Percentiles rank a stretch among this genome's conserved stretches.
Evolutionary conservation across 2,797 vertebrate species (phyloP).

Genomic region (Pogonophryne albipinna): DNA sequence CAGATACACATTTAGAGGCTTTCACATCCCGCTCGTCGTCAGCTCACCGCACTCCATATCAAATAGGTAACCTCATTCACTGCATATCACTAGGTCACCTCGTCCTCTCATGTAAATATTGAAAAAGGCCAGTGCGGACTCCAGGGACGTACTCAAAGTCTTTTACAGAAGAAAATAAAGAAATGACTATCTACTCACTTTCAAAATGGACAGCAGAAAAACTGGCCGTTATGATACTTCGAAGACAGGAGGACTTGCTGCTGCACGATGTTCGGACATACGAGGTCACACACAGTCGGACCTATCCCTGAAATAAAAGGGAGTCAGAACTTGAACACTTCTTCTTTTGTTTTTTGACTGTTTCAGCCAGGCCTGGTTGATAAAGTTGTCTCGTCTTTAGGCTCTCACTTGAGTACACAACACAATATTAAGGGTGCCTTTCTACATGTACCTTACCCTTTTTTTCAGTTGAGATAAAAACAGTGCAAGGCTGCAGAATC

Average conservation of each 20-base stretch:
- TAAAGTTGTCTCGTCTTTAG: conserved; percentile 21
- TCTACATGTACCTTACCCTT: conserved; percentile 66
- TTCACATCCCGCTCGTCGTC: conserved; percentile 21
- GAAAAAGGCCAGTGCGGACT: conserved; percentile 34
- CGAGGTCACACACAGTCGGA: not conserved
- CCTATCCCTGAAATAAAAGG: conserved; percentile 21
- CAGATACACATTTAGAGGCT: conserved; percentile 29
- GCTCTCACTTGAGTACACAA: conserved; percentile 36
- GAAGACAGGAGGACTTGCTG: conserved; percentile 34
- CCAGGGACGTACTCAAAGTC: conserved; percentile 21
- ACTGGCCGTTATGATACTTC: conserved; percentile 16
- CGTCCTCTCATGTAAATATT: conserved; percentile 56
- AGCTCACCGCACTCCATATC: conserved; percentile 30
- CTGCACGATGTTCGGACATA: conserved; percentile 34
- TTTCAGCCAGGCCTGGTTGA: conserved; percentile 4
- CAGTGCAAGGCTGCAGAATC: conserved; percentile 10
- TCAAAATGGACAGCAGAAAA: conserved; percentile 5
- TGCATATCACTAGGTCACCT: conserved; percentile 6
- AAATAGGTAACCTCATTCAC: not conserved
- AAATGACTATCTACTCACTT: not conserved
- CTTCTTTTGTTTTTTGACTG: conserved; percentile 13
- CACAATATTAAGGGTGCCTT: conserved; percentile 78
- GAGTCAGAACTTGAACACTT: conserved; percentile 11
- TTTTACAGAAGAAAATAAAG: not conserved
- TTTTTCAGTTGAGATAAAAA: conserved; percentile 46